Percentiles rank a stretch among this genome's conserved stretches.
Conservation (phyloP, 1,140 invertebrate genomes). For the Drosophila pectinifera region DNA sequence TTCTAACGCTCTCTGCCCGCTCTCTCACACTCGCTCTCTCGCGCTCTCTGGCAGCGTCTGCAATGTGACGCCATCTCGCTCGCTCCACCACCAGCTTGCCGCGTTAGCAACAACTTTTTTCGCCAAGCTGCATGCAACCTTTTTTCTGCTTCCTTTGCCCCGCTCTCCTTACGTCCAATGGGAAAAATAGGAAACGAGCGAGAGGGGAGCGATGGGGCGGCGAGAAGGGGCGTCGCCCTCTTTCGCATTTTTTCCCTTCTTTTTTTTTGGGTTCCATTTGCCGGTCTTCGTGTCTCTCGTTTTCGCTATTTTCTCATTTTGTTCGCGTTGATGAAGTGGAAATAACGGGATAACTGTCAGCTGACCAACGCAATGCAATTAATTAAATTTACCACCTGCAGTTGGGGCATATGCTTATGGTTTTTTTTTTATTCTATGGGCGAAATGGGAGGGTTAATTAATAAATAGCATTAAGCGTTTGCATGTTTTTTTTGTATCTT, state of each 20-base stretch:
- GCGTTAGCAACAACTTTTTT: constrained; percentile 84
- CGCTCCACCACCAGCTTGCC: constrained; percentile 57
- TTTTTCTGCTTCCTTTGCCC: constrained; percentile 50
- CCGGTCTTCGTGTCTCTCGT: constrained; percentile 30
- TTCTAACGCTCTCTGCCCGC: constrained; percentile 20
- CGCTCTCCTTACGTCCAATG: background rate
- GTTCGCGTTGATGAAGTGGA: constrained; percentile 62
- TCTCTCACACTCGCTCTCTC: constrained; percentile 8
- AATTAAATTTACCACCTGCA: constrained; percentile 20
- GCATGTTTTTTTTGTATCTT: background rate
- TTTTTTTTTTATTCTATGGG: background rate
- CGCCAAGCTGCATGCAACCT: constrained; percentile 67
- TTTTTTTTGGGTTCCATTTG: constrained; percentile 21
- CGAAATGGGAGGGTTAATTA: background rate
- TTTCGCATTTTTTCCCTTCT: constrained; percentile 18
- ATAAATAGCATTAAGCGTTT: constrained; percentile 6
- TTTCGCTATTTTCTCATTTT: constrained; percentile 35
- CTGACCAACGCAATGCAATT: constrained; percentile 40
- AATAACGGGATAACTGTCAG: constrained; percentile 46
- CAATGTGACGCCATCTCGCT: constrained; percentile 57
- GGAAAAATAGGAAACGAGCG: background rate
- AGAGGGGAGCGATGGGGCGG: background rate
- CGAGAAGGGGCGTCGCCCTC: constrained; percentile 36
- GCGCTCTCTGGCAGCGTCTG: constrained; percentile 21
- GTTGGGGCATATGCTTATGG: background rate